Evolutionary conservation across 2,113 vertebrate genomes (phyloP).

Genomic region (Trachemys scripta): DNA sequence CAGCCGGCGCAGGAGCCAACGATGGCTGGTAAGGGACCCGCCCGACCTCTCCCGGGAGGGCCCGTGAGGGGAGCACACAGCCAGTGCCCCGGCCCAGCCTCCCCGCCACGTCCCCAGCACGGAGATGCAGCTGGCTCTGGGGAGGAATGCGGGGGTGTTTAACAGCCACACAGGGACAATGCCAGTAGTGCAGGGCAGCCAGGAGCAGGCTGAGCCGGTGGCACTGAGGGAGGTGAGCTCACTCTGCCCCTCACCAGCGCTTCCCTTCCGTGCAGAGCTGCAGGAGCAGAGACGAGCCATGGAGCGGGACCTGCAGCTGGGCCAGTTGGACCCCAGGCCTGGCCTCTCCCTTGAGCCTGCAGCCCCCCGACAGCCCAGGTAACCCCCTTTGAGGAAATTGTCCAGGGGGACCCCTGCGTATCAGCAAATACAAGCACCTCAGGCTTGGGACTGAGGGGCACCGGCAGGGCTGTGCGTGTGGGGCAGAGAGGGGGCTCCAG

Average conservation of each 20-base stretch:
- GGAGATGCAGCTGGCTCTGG: background rate
- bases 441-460: background rate
- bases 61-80: background rate
- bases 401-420: background rate
- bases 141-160: background rate
- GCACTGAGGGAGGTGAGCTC: background rate
- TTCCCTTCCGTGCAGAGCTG: slow-evolving; percentile 74
- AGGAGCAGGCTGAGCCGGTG: background rate
- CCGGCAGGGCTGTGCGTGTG: background rate
- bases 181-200: background rate
- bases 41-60: too few species aligned
- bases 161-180: background rate
- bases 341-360: background rate
- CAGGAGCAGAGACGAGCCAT: slow-evolving; percentile 77
- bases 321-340: background rate
- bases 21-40: slow-evolving; percentile 59
- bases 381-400: background rate
- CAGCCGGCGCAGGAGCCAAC: slow-evolving; percentile 54
- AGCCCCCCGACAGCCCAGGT: slow-evolving; percentile 36
- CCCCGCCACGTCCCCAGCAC: background rate
- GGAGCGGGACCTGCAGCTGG: slow-evolving; percentile 70
- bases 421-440: background rate
- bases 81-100: background rate
- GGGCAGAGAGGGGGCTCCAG: background rate
- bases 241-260: background rate